Percentiles rank a stretch among this genome's conserved stretches.
These are phyloP conservation scores for Drosophila rhopaloa DNA, from an alignment of 1,140 invertebrate genomes.

Conservation along the genomic window DNA sequence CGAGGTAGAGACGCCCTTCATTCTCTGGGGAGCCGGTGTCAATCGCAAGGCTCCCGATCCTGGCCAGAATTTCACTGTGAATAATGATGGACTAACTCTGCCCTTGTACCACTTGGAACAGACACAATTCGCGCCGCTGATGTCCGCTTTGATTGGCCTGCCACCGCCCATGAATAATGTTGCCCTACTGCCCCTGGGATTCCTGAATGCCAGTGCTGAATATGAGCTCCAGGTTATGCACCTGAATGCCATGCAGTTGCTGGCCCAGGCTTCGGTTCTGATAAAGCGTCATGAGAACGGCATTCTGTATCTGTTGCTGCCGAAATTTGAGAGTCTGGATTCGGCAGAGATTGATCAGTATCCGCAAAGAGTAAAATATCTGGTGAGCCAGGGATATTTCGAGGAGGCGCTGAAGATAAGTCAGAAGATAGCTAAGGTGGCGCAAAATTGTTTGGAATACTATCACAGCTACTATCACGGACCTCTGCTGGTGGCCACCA, in stretches of 20 bases:
- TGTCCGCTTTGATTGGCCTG: constrained; percentile 76
- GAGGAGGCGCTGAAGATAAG: constrained; percentile 19
- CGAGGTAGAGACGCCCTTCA: constrained; percentile 27
- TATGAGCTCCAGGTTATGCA: constrained; percentile 87
- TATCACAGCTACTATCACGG: constrained; percentile 91
- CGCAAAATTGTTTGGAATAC: constrained; percentile 88
- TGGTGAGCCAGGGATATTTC: constrained; percentile 1
- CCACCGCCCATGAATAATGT: constrained; percentile 35
- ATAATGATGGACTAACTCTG: constrained; percentile 2
- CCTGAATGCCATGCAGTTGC: constrained; percentile 16
- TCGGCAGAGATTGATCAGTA: constrained; percentile 17
- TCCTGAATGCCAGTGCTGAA: neutral
- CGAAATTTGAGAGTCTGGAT: constrained; percentile 32
- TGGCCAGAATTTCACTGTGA: neutral
- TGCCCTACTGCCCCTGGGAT: constrained; percentile 19
- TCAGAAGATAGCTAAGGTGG: constrained; percentile 20
- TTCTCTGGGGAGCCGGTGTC: constrained; percentile 30
- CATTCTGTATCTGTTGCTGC: constrained; percentile 40
- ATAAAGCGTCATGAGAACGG: constrained; percentile 42
- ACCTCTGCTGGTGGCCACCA: constrained; percentile 87
- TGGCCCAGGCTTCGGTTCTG: constrained; percentile 16
- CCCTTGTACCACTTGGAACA: constrained; percentile 17
- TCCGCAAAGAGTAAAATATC: neutral
- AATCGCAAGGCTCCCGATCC: neutral
- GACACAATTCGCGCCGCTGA: constrained; percentile 21